Base-by-base conservation (phyloP, 2,113 vertebrate species). In the Romanogobio albipinnatus region DNA sequence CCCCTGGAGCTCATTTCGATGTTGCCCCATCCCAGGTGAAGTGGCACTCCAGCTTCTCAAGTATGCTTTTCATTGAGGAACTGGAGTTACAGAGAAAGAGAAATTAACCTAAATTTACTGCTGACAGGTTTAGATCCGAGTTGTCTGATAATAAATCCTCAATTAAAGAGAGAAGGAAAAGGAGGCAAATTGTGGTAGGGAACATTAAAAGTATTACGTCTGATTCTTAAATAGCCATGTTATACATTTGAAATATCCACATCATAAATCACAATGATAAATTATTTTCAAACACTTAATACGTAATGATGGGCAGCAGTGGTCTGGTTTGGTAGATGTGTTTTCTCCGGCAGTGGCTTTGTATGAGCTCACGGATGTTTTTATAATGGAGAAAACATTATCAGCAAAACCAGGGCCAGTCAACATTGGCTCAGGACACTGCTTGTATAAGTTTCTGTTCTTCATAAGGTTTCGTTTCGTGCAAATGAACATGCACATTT, bases 11-110 rank as follows among this genome's bases (percentile, higher is more conserved):
- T 29, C 24, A 47, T 62, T 45, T 75, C 53, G n/a, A 19, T 36
- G 29, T 51, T n/a, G 3, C 10, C 56, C 53, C 36, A 45, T 45
- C 47, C 82, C 82, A 84, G 56, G 71, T 84, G 53, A 84, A 84
- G 56, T 84, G 82, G 56, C 82, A 75, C n/a, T 84, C 70, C 22
- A 84, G 56, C 19, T 14, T 47, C 17, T 75, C 24, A 26, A 75
- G 73, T 29, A 29, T 29, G 29, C 29, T 29, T 76, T 29, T 53
- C 24, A 76, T 14, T 15, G 45, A 0, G 11, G 29, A 29, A 29
- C 29, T 29, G 29, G n/a, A 19, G 24, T 49, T 29, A 15, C n/a
- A 29, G 47, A 76, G 15, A 76, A 53, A 33, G 9, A 10, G 0
- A 10, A 47, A 24, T 39, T 39, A 33, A 6, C 2, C 61, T 26